A percentile compares a stretch with the other conserved stretches of the same genome.
Conservation (phyloP, 1,140 invertebrate genomes). For the Phymastichus coffea region DNA sequence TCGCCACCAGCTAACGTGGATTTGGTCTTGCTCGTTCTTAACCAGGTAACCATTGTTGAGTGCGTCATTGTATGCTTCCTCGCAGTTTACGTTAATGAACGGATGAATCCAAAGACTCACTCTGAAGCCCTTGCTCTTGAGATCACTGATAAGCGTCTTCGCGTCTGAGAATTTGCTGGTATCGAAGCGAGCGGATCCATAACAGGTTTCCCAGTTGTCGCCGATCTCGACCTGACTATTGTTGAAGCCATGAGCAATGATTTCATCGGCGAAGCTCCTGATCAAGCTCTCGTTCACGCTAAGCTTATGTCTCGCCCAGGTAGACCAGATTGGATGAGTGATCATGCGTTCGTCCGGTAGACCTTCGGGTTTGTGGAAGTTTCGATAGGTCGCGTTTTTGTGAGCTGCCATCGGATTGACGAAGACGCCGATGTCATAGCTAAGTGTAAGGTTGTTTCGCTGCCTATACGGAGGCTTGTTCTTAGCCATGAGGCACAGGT, state of each 20-base stretch:
- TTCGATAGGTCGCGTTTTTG: conserved; percentile 37
- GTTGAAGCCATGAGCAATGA: conserved; percentile 68
- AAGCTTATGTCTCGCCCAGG: conserved; percentile 79
- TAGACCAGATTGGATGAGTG: conserved; percentile 83
- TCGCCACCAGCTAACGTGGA: conserved; percentile 81
- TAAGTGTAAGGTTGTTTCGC: conserved; percentile 45
- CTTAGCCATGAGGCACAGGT: conserved; percentile 63
- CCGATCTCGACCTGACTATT: conserved; percentile 87
- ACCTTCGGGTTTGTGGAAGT: conserved; percentile 63
- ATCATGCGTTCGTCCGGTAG: conserved; percentile 74
- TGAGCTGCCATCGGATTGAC: conserved; percentile 64
- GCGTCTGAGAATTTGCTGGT: conserved; percentile 73
- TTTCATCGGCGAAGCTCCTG: conserved; percentile 70
- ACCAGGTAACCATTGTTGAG: conserved; percentile 64
- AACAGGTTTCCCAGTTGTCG: conserved; percentile 87
- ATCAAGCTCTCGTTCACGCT: conserved; percentile 70
- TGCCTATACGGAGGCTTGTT: conserved; percentile 59
- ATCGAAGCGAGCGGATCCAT: conserved; percentile 78
- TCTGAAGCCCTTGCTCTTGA: conserved; percentile 68
- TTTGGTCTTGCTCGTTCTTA: conserved; percentile 57
- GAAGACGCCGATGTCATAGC: conserved; percentile 64
- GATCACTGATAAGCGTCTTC: conserved; percentile 55
- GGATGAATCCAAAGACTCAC: conserved; percentile 88
- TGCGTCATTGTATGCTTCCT: conserved; percentile 61
- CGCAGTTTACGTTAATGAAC: conserved; percentile 80